Conservation (phyloP, 2,797 vertebrate genomes). For the Decapterus maruadsi region DNA sequence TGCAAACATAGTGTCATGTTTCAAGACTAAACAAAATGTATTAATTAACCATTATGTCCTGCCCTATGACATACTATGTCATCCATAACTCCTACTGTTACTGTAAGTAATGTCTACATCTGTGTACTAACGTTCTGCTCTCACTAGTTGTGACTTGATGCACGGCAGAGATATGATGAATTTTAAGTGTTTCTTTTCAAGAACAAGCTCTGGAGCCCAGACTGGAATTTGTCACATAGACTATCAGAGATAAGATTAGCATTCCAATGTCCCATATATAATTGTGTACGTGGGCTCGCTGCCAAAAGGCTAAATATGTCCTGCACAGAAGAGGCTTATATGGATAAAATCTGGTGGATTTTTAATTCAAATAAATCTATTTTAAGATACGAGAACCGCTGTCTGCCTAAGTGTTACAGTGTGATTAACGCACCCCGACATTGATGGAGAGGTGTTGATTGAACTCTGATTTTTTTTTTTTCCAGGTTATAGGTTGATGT, state of each 20-base stretch:
- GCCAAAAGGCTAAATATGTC: slow-evolving; percentile 31
- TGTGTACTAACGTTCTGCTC: not conserved
- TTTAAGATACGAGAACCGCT: slow-evolving; percentile 26
- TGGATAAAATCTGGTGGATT: slow-evolving; percentile 9
- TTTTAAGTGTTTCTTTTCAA: slow-evolving; percentile 41
- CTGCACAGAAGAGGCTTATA: slow-evolving; percentile 21
- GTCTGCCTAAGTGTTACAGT: not conserved
- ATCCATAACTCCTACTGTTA: too few species aligned
- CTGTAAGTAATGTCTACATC: not conserved
- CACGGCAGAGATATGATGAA: slow-evolving; percentile 28
- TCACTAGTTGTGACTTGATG: slow-evolving; percentile 19
- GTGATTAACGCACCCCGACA: slow-evolving; percentile 23
- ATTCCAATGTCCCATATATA: slow-evolving; percentile 29
- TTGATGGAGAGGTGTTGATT: slow-evolving; percentile 37
- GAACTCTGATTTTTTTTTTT: slow-evolving; percentile 14
- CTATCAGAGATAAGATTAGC: slow-evolving; percentile 51
- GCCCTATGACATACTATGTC: not conserved
- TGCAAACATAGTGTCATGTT: not conserved
- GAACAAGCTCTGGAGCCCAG: slow-evolving; percentile 20
- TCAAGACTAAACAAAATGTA: not conserved
- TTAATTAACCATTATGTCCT: not conserved
- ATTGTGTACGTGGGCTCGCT: slow-evolving; percentile 10
- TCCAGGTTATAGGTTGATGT: not conserved
- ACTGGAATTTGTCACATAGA: slow-evolving; percentile 35
- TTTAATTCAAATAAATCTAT: slow-evolving; percentile 35